phyloP scores from a whole-genome alignment of 2,888 invertebrate species.

The Catonia carolina region DNA sequence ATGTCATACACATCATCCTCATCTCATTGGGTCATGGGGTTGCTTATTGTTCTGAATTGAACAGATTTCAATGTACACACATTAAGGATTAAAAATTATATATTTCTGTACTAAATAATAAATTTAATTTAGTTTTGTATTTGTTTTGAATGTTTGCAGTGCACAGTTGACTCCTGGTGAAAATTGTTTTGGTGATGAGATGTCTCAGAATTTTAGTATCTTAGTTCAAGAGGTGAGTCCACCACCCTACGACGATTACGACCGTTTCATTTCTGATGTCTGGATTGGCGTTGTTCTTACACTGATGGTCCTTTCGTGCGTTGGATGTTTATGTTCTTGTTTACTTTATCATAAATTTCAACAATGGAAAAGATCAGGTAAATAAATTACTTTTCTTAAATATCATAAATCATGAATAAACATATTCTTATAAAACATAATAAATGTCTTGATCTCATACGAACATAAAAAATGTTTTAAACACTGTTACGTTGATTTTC shows the following conservation, averaged over 20 bases:
- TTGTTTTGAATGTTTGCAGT: too few relatives aligned
- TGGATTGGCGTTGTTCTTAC: slow-evolving; percentile 57
- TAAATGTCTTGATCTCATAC: too few relatives aligned
- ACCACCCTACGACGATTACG: slow-evolving; percentile 22
- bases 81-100: too few relatives aligned
- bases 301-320: slow-evolving; percentile 53
- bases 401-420: not conserved
- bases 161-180: too few relatives aligned
- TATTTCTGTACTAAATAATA: too few relatives aligned
- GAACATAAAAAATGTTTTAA: too few relatives aligned
- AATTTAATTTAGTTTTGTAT: too few relatives aligned
- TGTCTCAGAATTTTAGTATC: slow-evolving; percentile 3
- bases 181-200: not conserved
- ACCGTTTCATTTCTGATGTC: slow-evolving; percentile 43
- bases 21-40: too few relatives aligned
- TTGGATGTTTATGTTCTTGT: slow-evolving; percentile 57
- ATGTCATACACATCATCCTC: too few relatives aligned
- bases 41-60: too few relatives aligned
- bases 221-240: not conserved
- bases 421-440: not conserved
- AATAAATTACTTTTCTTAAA: slow-evolving; percentile 40
- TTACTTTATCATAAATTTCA: slow-evolving; percentile 57
- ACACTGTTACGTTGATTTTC: too few relatives aligned
- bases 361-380: slow-evolving; percentile 56
- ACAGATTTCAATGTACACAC: too few relatives aligned